Base-by-base conservation (phyloP, 2,888 invertebrate genomes). In the Coenonympha glycerion region DNA sequence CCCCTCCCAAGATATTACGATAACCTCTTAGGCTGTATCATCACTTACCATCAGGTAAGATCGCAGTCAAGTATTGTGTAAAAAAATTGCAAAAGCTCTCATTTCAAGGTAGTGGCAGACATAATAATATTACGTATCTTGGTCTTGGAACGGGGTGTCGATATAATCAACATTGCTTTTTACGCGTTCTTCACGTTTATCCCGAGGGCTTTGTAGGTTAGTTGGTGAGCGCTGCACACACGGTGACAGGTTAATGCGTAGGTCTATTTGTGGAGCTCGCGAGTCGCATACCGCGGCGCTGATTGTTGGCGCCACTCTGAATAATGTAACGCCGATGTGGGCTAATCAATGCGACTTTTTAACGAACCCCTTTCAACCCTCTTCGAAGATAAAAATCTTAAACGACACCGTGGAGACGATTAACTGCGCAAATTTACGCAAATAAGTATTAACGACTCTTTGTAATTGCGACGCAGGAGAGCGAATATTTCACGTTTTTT, bases 281-380 rank as follows among this genome's bases (percentile, higher is more conserved):
- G 69, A 70, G 67, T 71, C 68, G 64, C 59, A 66, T 61, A 67
- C 46, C 46, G 3, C 6, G 46, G 36, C 26, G 66, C 69, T 72
- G 73, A 72, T 76, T 75, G 77, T 73, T 74, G 78, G 78, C 79
- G 79, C 78, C 76, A 71, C 64, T 51, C 69, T 78, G 76, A 75
- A 79, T 81, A 62, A 80, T 80, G 65, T 73, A 73, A 68, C 64
- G 64, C 51, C 68, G 62, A 76, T 76, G 71, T 74, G 62, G 71
- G 73, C 76, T 79, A 79, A 82, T 79, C 73, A 75, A 77, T 76
- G 68, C 69, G 63, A 65, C 69, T 66, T 68, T 42, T 68, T 64
- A 64, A 58, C 53, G 49, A 55, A 57, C 55, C 47, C 47, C 44
- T 52, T 56, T 56, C 34, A 47, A 40, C 52, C 47, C 45, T 30